Evolutionary conservation across 2,888 invertebrate genomes (phyloP).

Genomic region (Xanthostigma xanthostigma): DNA sequence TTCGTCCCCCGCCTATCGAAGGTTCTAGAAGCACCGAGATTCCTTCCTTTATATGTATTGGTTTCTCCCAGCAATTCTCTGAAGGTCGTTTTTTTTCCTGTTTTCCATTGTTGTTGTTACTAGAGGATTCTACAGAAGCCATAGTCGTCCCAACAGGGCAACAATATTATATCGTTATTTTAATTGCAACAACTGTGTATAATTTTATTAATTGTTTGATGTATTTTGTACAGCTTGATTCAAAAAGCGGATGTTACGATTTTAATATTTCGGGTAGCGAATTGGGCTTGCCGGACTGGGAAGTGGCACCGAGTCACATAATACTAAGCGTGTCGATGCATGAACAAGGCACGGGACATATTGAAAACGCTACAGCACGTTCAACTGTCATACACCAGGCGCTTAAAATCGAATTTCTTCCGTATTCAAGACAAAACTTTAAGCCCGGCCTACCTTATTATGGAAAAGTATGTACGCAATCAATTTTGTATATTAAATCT

Average conservation of each 20-base stretch:
- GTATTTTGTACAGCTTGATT: conserved; percentile 12
- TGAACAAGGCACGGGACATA: conserved; percentile 48
- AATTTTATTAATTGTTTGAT: no score
- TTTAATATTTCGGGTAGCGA: conserved; percentile 24
- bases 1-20: no score
- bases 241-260: conserved; percentile 24
- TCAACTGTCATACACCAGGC: conserved; percentile 40
- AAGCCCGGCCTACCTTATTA: conserved; percentile 58
- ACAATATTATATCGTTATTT: no score
- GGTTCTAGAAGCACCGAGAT: no score
- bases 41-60: no score
- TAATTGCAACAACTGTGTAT: no score
- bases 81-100: no score
- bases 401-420: conserved; percentile 40
- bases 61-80: no score
- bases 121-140: no score
- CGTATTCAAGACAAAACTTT: conserved; percentile 41
- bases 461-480: conserved; percentile 33
- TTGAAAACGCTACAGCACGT: conserved; percentile 43
- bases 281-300: conserved; percentile 24
- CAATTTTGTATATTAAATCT: background rate
- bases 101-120: no score
- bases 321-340: conserved; percentile 28
- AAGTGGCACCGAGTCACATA: conserved; percentile 24
- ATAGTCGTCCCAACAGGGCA: no score